phyloP scores from a whole-genome alignment of 1,140 invertebrate species.

The Stenopsyche tienmushanensis region DNA sequence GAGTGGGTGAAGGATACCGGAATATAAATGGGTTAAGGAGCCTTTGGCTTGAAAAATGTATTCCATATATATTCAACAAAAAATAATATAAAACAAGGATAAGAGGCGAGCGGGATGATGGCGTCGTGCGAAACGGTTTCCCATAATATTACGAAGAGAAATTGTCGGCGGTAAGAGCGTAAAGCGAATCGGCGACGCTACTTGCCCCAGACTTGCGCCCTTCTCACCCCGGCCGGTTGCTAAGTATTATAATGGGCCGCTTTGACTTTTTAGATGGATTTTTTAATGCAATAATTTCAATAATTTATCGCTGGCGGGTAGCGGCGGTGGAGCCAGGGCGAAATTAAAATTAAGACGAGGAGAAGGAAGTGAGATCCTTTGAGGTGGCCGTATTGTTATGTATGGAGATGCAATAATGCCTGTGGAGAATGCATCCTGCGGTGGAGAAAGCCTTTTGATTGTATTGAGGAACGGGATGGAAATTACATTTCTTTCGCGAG shows the following conservation, averaged over 20 bases:
- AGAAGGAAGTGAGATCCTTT: conserved; percentile 20
- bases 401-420: conserved; percentile 15
- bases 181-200: neutral
- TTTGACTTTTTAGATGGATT: conserved; percentile 66
- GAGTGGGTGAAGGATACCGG: too few species aligned
- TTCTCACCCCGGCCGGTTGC: conserved; percentile 6
- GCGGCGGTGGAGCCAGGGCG: conserved; percentile 46
- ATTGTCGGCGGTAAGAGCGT: conserved; percentile 12
- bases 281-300: conserved; percentile 70
- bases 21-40: conserved; percentile 21
- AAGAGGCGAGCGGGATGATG: conserved; percentile 8
- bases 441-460: conserved; percentile 12
- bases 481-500: conserved; percentile 2
- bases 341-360: conserved; percentile 39
- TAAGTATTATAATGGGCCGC: conserved; percentile 52
- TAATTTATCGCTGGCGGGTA: conserved; percentile 61
- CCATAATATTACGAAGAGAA: conserved; percentile 38
- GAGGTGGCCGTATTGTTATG: conserved; percentile 21
- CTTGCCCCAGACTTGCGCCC: conserved; percentile 20
- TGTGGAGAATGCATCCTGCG: neutral
- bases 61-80: conserved; percentile 24
- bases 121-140: conserved; percentile 35
- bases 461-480: neutral
- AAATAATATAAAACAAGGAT: conserved; percentile 17
- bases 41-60: conserved; percentile 19